These are phyloP conservation scores for Eilema caniola DNA, from an alignment of 2,888 invertebrate species.

Conservation along the genomic window DNA sequence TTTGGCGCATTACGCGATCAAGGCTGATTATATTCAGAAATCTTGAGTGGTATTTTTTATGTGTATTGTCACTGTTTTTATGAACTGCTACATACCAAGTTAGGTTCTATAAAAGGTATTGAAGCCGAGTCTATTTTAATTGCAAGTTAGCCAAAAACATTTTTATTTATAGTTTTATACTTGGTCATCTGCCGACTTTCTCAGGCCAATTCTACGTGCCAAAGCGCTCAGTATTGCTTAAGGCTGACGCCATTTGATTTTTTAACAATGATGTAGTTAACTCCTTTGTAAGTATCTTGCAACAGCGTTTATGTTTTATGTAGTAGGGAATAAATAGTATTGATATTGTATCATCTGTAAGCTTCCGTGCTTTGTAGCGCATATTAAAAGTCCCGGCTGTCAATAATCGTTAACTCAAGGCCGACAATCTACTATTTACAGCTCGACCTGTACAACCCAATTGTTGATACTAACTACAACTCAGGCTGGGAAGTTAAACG, in stretches of 20 bases:
- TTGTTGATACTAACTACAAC: too few species aligned
- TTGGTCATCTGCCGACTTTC: not conserved
- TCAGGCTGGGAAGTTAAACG: too few species aligned
- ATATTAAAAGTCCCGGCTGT: too few species aligned
- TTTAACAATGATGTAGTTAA: not conserved
- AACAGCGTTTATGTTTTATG: too few species aligned
- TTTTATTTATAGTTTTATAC: not conserved
- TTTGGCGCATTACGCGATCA: not conserved
- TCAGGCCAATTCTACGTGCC: not conserved
- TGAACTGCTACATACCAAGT: too few species aligned
- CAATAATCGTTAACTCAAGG: too few species aligned
- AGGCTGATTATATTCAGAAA: not conserved
- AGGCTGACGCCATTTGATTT: constrained; percentile 1
- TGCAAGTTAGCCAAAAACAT: not conserved
- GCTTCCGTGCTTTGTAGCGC: too few species aligned
- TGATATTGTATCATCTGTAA: too few species aligned
- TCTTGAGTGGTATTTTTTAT: not conserved
- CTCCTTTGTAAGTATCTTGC: not conserved
- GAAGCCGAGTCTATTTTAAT: not conserved
- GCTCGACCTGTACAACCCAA: too few species aligned
- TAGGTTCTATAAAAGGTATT: too few species aligned
- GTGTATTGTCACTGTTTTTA: not conserved
- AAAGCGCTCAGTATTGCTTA: constrained; percentile 1
- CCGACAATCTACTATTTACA: too few species aligned
- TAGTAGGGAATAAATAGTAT: not conserved